phyloP scores from a whole-genome alignment of 2,113 vertebrate species.

The Scytalopus superciliaris region DNA sequence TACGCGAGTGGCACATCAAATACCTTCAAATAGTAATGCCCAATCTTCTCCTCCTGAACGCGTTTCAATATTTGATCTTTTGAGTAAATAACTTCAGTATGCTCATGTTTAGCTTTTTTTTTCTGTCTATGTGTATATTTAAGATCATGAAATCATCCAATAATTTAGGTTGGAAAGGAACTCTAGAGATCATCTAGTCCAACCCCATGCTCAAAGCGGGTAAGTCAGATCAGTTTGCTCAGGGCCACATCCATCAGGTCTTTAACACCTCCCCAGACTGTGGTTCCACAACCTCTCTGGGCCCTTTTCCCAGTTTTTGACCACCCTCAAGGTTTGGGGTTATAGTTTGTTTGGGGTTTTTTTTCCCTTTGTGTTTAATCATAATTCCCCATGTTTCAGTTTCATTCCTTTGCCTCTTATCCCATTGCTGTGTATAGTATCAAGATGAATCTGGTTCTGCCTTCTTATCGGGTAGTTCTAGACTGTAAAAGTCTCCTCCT shows the following conservation, averaged over 20 bases:
- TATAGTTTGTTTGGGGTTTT: no score
- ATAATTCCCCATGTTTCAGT: neutral
- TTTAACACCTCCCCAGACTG: neutral
- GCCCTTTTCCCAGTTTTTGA: neutral
- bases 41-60: neutral
- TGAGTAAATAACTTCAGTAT: neutral
- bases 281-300: neutral
- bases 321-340: neutral
- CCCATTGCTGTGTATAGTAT: neutral
- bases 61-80: neutral
- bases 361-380: neutral
- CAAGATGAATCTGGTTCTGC: neutral
- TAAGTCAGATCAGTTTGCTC: neutral
- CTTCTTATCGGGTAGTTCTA: neutral
- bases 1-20: neutral
- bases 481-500: neutral
- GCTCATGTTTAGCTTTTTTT: neutral
- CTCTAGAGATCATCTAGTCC: neutral
- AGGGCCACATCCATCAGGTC: neutral
- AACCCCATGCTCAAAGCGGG: neutral
- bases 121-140: neutral
- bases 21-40: neutral
- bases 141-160: neutral
- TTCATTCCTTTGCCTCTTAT: neutral
- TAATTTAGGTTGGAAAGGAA: neutral